Base-by-base conservation (phyloP, 2,797 vertebrate species). In the Enteromius thamalakanensis region DNA sequence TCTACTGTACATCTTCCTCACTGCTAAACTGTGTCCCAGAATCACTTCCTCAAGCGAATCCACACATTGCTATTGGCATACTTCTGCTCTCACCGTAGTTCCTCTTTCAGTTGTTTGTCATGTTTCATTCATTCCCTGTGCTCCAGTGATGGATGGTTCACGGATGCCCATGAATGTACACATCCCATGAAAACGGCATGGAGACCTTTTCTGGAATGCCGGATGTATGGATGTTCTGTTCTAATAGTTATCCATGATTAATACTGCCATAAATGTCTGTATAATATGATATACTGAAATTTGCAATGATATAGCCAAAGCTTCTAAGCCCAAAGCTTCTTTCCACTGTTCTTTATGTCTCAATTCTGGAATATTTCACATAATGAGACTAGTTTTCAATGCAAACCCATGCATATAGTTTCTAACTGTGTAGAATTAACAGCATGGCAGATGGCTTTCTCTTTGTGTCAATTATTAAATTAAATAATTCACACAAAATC, bases 11-110 rank as follows among this genome's bases (percentile, higher is more conserved):
- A 40, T 72, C 75, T 62, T 86, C 58, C 58, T 79, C 67, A 40
- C 79, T 45, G 12, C 11, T 74, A 76, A 85, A 69, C 69, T 37
- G 12, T 47, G 62, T 80, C 67, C 78, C 29, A 80, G 23, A 81
- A 78, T 77, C 68, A 51, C 72, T 74, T 87, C 67, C 82, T 79
- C 74, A 53, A 82, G 64, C n/a, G 76, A 84, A 71, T 64, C 70
- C 58, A 64, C 69, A 79, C 26, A 76, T 76, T 74, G 69, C 82
- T 62, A 69, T 70, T 58, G 21, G 26, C 60, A 37, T 79, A 79
- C 70, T 53, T 65, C 42, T 79, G 32, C 60, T 88, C 79, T 80
- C 49, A 72, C 67, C 14, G 23, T 60, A 80, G 76, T 45, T 82
- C 37, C 69, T 26, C 29, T 67, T 42, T 47, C 79, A 42, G 71